Evolutionary conservation across 2,888 invertebrate species (phyloP), one percentile per base, ranked within the genome.

Genomic region (Automeris io): DNA sequence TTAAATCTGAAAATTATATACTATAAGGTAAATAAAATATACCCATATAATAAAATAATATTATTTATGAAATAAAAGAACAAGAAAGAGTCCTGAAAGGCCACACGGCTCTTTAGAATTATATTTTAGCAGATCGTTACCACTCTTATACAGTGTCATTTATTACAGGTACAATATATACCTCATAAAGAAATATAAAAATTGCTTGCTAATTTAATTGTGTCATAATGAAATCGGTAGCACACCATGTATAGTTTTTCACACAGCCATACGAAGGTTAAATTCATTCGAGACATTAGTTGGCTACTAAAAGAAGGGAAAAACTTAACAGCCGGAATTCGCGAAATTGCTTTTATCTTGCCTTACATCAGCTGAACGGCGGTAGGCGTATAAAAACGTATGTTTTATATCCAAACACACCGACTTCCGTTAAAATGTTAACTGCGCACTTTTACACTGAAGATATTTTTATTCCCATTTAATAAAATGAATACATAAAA

Each of bases 321-420:
- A 51, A 44, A 53, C 38, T 57, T 54, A 54, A 50, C 42, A 57
- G 54, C 55, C 55, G 56, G 53, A 51, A 49, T 67, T 61, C 61
- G 52, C 52, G 23, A 68, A 65, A 67, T 64, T 57, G 54, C 47
- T 51, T 65, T 78, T 75, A 76, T 76, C 71, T 45, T 42, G 39
- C 57, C 55, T 65, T 59, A 60, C 57, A 65, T 73, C 69, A 59
- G 46, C 42, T 44, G 45, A 45, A 37, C 45, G 50, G 61, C 52
- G 49, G 49, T 49, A 45, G 50, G 33, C 45, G 51, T 47, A 57
- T 71, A 68, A 70, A 69, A 57, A 60, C 35, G 41, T 54, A 45
- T 49, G 48, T 35, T 72, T 71, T 71, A 71, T 59, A 52, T 46
- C 43, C 47, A 51, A 49, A 54, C 21, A 39, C 40, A 43, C 22